Evolutionary conservation across 2,113 vertebrate genomes (phyloP), one percentile per base, ranked within the genome.

Genomic region (Ascaphus truei): DNA sequence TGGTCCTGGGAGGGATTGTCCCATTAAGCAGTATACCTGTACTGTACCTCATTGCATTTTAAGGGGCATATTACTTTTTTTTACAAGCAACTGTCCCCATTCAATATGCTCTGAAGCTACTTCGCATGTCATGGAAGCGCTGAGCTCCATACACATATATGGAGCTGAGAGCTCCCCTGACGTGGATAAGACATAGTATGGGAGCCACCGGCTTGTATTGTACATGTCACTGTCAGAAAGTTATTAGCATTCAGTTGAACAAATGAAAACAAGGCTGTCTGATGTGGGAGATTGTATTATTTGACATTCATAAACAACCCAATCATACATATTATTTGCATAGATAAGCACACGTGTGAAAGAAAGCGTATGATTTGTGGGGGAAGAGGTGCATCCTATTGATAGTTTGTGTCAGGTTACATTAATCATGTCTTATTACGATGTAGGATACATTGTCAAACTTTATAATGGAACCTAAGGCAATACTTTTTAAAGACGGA

Each of bases 361-460:
- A 22, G 43, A 47, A 5, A 22, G 43, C 8, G 13, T 41, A 41
- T 41, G 4, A 41, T 9, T 15, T 15, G 22, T 1, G 5, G 12
- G 33, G 56, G 36, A 23, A 7, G 43, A 47, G n/a, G 34, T 34
- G 27, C 26, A 20, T 39, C 47, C 25, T 53, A 34, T 39, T 53
- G 34, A 65, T 65, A 20, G 8, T 65, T 30, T 41, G 34, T 66
- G 34, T 66, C 62, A 41, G 15, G n/a, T 43, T 31, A 16, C 36
- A 66, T 55, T 27, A 41, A 52, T 64, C 62, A 64, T 3, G 10
- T 51, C 45, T 15, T 27, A 2, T 65, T 65, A 61, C 16, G n/a
- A 61, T 18, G 23, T 43, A 33, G 30, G 16, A 36, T 25, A 27
- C 15, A 29, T 65, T 65, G 48, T 53, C 48, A 65, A 52, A 65